Evolutionary conservation across 2,797 vertebrate genomes (phyloP), one percentile per base, ranked within the genome.

Genomic region (Steatocranus sp.): DNA sequence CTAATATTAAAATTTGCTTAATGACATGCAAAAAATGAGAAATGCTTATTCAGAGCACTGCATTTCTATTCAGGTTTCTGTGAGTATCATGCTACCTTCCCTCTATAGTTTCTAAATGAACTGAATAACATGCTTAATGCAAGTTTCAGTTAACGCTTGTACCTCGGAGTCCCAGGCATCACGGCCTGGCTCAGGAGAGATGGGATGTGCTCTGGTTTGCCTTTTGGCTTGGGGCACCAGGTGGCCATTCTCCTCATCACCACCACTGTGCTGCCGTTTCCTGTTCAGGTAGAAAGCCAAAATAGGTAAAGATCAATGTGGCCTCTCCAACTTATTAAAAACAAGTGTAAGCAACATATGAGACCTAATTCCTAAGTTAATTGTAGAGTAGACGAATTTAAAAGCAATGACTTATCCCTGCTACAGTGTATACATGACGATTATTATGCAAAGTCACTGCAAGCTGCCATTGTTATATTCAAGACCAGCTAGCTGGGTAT

Each of bases 261-360:
- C 95, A 73, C 96, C 96, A 80, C 96, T 97, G 88, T 96, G 97
- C 86, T 95, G 97, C 80, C 98, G 97, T 93, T 99, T 99, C 95
- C 97, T 97, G 77, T 74, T 78, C 5, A 7, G 36, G 8, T 12
- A 32, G 17, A 73, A 80, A 58, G 12, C 8, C 79, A 34, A 74
- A 5, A 46, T 7, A 80, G 3, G 11, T 30, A 17, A 6, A 20
- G 17, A 38, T 75, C 2, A 80, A 2, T 17, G 8, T 8, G 23
- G 5, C 23, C 4, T 38, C 9, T 12, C 1, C 12, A 70, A 50
- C 27, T 7, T 75, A 7, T 23, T 32, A 30, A 20, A 14, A 74
- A 58, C 10, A 50, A 11, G 5, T 49, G 12, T 27, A 58, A 61
- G 41, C 18, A 36, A 41, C 17, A 70, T 56, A 14, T 61, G 38